Percentiles rank a stretch among this genome's conserved stretches.
phyloP scores from a whole-genome alignment of 1,140 invertebrate genomes.

The Plodia interpunctella region DNA sequence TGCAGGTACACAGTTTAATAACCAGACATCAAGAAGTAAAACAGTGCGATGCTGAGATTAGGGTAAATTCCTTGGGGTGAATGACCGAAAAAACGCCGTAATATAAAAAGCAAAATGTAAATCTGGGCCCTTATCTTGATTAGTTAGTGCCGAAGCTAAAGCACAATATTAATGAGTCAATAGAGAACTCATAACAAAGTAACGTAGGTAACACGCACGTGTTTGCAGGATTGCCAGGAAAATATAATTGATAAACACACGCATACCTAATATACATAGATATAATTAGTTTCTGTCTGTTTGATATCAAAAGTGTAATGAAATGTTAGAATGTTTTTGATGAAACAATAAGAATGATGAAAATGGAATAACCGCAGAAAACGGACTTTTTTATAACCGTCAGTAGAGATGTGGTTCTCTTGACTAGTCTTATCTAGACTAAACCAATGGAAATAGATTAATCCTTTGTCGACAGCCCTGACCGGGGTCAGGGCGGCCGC shows the following conservation, averaged over 20 bases:
- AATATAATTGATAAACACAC: conserved; percentile 1
- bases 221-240: background rate
- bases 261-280: no score
- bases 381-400: no score
- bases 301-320: no score
- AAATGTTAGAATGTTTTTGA: no score
- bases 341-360: no score
- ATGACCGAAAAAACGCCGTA: conserved; percentile 8
- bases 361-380: no score
- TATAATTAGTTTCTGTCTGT: no score
- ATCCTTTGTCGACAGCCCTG: conserved; percentile 14
- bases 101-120: conserved; percentile 10
- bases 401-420: no score
- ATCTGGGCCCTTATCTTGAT: conserved; percentile 18
- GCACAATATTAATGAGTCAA: conserved; percentile 25
- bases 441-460: background rate
- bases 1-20: no score
- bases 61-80: background rate
- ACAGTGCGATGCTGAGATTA: background rate
- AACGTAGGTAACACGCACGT: conserved; percentile 6
- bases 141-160: conserved; percentile 15
- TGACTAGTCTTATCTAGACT: no score
- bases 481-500: conserved; percentile 18
- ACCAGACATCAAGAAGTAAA: no score
- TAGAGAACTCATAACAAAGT: conserved; percentile 19